Evolutionary conservation across 2,113 vertebrate genomes (phyloP).

Genomic region (Stictonetta naevosa): DNA sequence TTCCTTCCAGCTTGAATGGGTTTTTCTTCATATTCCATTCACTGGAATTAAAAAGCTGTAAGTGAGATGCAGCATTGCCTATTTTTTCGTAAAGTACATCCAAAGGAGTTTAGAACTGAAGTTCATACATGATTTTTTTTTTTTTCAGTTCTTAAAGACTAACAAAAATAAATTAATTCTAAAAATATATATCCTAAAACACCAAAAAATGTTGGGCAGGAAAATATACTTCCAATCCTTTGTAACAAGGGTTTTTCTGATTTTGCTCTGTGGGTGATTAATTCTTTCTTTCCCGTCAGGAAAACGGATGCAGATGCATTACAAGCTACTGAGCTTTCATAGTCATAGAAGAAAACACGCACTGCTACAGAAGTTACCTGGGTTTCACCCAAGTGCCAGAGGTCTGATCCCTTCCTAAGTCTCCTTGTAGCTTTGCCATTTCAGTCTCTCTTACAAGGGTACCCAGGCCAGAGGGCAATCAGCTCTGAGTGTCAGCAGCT

Average conservation of each 20-base stretch:
- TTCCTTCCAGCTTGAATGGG: not conserved
- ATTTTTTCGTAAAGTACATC: not conserved
- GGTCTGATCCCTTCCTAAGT: not conserved
- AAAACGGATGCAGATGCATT: conserved; percentile 32
- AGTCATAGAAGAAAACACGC: not conserved
- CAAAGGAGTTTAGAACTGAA: not conserved
- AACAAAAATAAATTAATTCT: not conserved
- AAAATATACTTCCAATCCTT: not conserved
- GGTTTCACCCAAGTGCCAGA: not conserved
- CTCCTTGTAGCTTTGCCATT: not conserved
- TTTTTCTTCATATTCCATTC: not conserved
- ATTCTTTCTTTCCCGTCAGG: not conserved
- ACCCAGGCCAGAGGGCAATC: not conserved
- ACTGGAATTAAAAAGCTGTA: not conserved
- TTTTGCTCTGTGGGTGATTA: not conserved
- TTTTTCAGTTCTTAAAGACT: not conserved
- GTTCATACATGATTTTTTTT: accelerated
- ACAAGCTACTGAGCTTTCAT: not conserved
- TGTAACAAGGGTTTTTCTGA: not conserved
- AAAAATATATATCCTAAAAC: not conserved
- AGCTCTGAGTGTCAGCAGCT: not conserved
- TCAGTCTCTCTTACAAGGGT: not conserved
- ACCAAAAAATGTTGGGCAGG: not conserved
- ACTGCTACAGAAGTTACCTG: not conserved
- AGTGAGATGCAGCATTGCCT: not conserved